Percentiles rank a stretch among this genome's conserved stretches.
phyloP scores from a whole-genome alignment of 1,140 invertebrate species.

The Plectrocnemia conspersa region DNA sequence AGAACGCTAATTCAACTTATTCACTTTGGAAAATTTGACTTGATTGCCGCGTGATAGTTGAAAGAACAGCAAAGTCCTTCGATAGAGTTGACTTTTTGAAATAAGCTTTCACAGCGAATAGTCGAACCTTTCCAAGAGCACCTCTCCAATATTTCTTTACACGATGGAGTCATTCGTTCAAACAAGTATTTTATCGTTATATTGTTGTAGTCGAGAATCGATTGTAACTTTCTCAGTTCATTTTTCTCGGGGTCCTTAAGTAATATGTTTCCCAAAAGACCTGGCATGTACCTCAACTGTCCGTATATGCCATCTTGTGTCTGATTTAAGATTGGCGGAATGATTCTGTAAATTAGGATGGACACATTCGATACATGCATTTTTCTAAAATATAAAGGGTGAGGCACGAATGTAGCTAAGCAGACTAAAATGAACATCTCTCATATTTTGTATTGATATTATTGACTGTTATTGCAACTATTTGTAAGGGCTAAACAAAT shows the following conservation, averaged over 20 bases:
- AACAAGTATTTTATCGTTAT: slow-evolving; percentile 36
- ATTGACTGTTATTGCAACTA: no score
- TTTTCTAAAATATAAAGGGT: no score
- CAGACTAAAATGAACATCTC: no score
- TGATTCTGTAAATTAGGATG: slow-evolving; percentile 3
- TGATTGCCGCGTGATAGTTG: slow-evolving; percentile 53
- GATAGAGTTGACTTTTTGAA: slow-evolving; percentile 52
- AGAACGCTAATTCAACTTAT: slow-evolving; percentile 10
- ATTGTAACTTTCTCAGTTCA: slow-evolving; percentile 38
- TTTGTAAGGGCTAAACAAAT: no score
- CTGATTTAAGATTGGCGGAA: slow-evolving; percentile 29
- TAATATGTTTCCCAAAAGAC: slow-evolving; percentile 37
- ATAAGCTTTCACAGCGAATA: slow-evolving; percentile 55
- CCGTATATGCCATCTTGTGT: slow-evolving; percentile 40
- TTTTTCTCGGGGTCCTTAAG: slow-evolving; percentile 32
- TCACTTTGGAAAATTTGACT: slow-evolving; percentile 42
- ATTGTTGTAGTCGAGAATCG: slow-evolving; percentile 43
- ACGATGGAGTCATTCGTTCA: slow-evolving; percentile 47
- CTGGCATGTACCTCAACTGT: slow-evolving; percentile 38
- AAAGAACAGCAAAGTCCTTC: slow-evolving; percentile 61
- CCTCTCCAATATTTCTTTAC: slow-evolving; percentile 50
- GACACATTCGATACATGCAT: not conserved
- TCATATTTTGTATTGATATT: no score
- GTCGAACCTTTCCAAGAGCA: slow-evolving; percentile 63
- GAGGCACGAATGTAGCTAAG: no score